Conservation (phyloP, 2,797 vertebrate genomes). For the Argya squamiceps region DNA sequence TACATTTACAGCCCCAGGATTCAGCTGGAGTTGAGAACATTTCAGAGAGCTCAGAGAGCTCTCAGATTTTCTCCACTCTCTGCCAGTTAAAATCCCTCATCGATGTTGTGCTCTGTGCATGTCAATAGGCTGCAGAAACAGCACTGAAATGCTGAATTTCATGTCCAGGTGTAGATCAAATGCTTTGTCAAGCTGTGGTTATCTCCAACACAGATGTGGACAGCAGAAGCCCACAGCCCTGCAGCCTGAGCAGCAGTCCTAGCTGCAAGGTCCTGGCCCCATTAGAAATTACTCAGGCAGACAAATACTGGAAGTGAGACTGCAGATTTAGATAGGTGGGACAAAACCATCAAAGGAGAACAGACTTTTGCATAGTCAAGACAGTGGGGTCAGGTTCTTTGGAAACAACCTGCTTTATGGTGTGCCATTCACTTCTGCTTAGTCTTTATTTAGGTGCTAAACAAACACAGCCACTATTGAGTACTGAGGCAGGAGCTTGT, state of each 20-base stretch:
- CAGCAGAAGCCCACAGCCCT: too few relatives aligned
- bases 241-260: neutral
- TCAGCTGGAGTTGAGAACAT: neutral
- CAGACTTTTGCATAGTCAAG: neutral
- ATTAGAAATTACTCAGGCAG: neutral
- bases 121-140: neutral
- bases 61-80: neutral
- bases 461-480: fast-evolving
- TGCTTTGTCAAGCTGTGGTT: neutral
- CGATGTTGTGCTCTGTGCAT: fast-evolving
- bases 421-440: neutral
- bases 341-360: neutral
- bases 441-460: neutral
- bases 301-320: neutral
- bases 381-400: neutral
- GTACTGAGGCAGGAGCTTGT: neutral
- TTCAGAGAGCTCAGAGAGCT: neutral
- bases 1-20: neutral
- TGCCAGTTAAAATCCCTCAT: neutral
- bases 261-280: neutral
- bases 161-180: neutral
- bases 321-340: neutral
- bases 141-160: neutral
- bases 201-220: neutral
- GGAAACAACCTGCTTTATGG: neutral